Base-by-base conservation (phyloP, 2,113 vertebrate species). In the Carassius auratus region DNA sequence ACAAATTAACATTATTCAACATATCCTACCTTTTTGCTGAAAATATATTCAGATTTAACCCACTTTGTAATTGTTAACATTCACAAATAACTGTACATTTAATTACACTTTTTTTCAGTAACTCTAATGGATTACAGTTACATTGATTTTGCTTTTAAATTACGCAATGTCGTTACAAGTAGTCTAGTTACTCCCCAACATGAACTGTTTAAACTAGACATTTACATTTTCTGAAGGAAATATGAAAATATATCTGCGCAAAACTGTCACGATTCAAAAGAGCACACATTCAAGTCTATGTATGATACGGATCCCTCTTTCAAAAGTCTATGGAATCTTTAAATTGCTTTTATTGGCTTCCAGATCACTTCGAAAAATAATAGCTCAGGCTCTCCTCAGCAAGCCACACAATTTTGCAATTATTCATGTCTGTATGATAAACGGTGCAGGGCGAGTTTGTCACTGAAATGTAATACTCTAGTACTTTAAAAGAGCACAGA, bases 381-480 rank as follows among this genome's bases (percentile, higher is more conserved):
- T 71, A 71, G 8, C 75, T 52, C 75, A 71, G 17, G 48, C 14
- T 52, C 26, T 50, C 15, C n/a, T 76, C 75, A 76, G 55, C 75
- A 26, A 52, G 74, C n/a, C 42, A 76, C 74, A 30, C 14, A 33
- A 55, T 76, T n/a, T 15, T 21, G 75, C 26, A 55, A 55, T 76
- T 76, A 76, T 76, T 76, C 75, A 33, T 55, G 50, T 55, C 23
- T 19, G 23, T 48, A 17, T 23, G 23, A 23, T 52, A 55, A 76
- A 33, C 26, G 50, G 48, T 12, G 50, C 75, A 76, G 45, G 23
- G 75, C 0, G 26, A 33, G 23, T 55, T 26, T 55, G 26, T 14
- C 13, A 19, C 12, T 76, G 26, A 76, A 76, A 76, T 76, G 0
- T 76, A 76, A 76, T 33, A 76, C 75, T 55, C 42, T 12, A 19